Percentiles rank a stretch among this genome's conserved stretches.
These are phyloP conservation scores for Danio aesculapii DNA, from an alignment of 2,797 vertebrate genomes.

Conservation along the genomic window DNA sequence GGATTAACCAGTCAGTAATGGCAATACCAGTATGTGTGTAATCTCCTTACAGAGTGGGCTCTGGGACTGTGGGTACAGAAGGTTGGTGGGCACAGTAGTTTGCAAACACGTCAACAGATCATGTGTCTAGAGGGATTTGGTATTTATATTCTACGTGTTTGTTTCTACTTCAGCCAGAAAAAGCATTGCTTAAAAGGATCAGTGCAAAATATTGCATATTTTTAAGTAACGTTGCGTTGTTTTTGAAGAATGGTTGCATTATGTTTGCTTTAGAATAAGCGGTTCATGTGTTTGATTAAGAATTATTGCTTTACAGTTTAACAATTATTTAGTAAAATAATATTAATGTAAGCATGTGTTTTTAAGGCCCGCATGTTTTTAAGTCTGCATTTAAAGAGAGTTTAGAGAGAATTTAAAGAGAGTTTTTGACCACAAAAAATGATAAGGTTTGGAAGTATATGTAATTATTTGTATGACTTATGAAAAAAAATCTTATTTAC, in stretches of 20 bases:
- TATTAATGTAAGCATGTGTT: no score
- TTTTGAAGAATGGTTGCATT: not conserved
- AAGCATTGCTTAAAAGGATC: not conserved
- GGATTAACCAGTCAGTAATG: slow-evolving; percentile 77
- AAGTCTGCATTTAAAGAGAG: no score
- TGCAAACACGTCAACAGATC: slow-evolving; percentile 19
- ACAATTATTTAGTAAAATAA: no score
- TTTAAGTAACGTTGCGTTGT: not conserved
- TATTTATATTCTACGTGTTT: not conserved
- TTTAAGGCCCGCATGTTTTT: no score
- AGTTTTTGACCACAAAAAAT: no score
- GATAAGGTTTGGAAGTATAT: no score
- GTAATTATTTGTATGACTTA: no score
- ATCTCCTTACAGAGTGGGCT: slow-evolving; percentile 21
- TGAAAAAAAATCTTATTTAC: no score
- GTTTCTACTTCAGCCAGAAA: not conserved
- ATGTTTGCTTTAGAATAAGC: not conserved
- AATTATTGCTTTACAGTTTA: no score
- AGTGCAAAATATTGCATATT: not conserved
- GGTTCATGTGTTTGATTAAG: not conserved
- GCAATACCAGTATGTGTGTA: slow-evolving; percentile 57
- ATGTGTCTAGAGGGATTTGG: not conserved
- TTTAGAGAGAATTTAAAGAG: no score
- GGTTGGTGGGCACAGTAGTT: slow-evolving; percentile 7
- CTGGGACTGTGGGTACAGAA: slow-evolving; percentile 17